Evolutionary conservation across 2,797 vertebrate genomes (phyloP), one percentile per base, ranked within the genome.

Genomic region (Sebastes hubbsi): DNA sequence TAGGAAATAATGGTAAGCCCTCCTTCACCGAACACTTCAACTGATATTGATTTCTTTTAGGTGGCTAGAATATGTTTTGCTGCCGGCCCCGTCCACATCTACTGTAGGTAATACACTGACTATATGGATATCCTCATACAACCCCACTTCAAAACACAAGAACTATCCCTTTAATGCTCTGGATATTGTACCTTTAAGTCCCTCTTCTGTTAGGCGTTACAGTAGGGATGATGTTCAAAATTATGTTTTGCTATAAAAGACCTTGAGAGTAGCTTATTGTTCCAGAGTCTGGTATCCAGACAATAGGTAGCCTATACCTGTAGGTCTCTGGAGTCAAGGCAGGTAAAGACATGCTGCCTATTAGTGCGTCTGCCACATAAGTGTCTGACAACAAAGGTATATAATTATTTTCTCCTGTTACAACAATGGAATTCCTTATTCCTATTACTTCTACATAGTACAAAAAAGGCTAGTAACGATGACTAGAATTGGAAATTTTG

Each of bases 401-500:
- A 1, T 80, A 54, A 86, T 81, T 81, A 84, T 72, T 61, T 78
- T 36, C 59, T 68, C 32, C 42, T 36, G 38, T 9, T 25, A 74
- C 72, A 82, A 72, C 68, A 65, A 58, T 34, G 59, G 72, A 84
- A 92, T 90, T 88, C 70, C 55, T 84, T 8, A n/a, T 42, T 1
- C 38, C 38, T 42, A 3, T 42, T 0, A 64, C 68, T 8, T 62
- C 16, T 27, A 55, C 29, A 24, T 5, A 25, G 52, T 36, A 4
- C 52, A 18, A 69, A 36, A 20, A 32, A 8, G 1, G 4, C 0
- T 8, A 1, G 8, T 56, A 27, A 60, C 59, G 59, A 54, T 20
- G 12, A 68, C 27, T 42, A n/a, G 56, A 58, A 52, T 11, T 25
- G 10, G 9, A 25, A 4, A 20, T 32, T 13, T 65, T 24, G 0